Conservation (phyloP, 2,113 vertebrate genomes). For the Mus pahari region DNA sequence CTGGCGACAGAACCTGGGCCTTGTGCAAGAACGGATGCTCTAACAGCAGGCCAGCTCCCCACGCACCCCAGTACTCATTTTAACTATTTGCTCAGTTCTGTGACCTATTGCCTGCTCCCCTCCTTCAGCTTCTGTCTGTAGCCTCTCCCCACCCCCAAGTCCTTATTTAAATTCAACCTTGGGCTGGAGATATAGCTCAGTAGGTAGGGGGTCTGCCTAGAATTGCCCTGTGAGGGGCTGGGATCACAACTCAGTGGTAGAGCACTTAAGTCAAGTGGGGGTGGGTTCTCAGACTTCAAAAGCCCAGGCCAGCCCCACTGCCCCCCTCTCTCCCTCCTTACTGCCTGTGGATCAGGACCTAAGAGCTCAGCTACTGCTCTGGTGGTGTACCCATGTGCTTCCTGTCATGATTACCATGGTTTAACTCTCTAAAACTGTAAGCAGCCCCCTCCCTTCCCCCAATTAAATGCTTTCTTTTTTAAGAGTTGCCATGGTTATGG, state of each 20-base stretch:
- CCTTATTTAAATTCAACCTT: background rate
- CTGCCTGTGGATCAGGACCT: background rate
- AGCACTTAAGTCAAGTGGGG: background rate
- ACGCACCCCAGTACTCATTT: background rate
- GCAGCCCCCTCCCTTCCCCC: background rate
- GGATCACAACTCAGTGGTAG: background rate
- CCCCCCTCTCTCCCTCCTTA: background rate
- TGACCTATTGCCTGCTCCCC: too few species aligned
- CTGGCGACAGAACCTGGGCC: background rate
- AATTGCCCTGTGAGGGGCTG: background rate
- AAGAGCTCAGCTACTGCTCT: background rate
- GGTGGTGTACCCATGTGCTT: background rate
- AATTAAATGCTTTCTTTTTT: background rate
- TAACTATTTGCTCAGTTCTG: background rate
- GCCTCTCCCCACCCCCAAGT: background rate
- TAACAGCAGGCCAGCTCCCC: background rate
- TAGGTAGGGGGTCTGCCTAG: background rate
- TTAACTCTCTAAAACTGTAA: background rate
- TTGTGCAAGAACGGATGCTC: background rate
- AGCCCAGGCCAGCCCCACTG: too few species aligned
- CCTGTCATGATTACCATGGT: too few species aligned
- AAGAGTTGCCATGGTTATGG: background rate
- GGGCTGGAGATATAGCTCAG: background rate
- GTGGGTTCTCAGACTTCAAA: background rate
- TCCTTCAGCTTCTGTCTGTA: background rate